Conservation (phyloP, 2,797 vertebrate species). For the Leptodactylus fallax region DNA sequence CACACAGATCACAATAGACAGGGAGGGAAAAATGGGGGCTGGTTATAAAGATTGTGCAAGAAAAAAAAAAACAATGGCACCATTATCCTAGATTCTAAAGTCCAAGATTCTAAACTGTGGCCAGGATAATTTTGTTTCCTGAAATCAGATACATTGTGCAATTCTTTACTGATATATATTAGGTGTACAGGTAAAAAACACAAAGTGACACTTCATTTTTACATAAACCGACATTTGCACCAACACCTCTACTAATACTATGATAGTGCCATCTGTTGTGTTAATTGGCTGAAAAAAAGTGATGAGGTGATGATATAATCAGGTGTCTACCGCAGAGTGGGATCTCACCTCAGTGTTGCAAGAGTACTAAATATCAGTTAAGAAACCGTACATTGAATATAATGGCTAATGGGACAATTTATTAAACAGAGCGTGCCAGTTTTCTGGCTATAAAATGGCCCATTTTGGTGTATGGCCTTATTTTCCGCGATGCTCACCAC, state of each 20-base stretch:
- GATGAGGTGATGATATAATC: slow-evolving; percentile 18
- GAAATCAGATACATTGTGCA: neutral
- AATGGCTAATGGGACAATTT: no score
- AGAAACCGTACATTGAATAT: neutral
- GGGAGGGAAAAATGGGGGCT: no score
- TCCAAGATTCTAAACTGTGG: no score
- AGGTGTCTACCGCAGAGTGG: neutral
- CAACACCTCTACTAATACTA: slow-evolving; percentile 11
- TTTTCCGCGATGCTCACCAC: no score
- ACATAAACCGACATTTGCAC: neutral
- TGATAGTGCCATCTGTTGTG: slow-evolving; percentile 21
- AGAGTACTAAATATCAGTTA: neutral
- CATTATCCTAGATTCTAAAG: no score
- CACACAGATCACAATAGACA: no score
- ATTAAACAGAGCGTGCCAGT: no score
- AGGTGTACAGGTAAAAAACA: neutral
- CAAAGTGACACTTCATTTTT: neutral
- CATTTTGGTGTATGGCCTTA: no score
- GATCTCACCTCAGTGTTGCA: slow-evolving; percentile 25
- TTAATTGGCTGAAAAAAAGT: slow-evolving; percentile 23
- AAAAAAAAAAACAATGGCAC: no score
- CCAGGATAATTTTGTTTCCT: neutral
- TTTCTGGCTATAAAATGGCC: no score
- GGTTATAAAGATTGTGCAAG: no score
- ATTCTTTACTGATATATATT: neutral